A percentile compares a stretch with the other conserved stretches of the same genome.
These are phyloP conservation scores for Trinectes maculatus DNA, from an alignment of 2,113 vertebrate species.

Conservation along the genomic window DNA sequence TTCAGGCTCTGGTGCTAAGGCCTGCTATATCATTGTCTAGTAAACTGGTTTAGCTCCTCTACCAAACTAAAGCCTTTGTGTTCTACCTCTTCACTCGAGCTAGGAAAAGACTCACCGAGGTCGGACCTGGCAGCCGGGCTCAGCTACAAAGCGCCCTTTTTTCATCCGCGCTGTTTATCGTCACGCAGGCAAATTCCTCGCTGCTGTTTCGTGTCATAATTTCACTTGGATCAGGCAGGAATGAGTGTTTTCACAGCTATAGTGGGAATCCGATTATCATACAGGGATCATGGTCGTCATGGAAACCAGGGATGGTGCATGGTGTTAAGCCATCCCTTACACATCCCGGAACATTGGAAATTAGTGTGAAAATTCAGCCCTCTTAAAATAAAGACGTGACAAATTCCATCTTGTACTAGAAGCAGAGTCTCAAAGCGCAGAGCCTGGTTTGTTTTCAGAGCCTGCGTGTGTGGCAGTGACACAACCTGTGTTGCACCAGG, in stretches of 20 bases:
- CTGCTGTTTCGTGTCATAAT: constrained; percentile 49
- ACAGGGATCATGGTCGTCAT: constrained; percentile 81
- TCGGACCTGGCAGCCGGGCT: constrained; percentile 36
- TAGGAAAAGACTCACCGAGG: constrained; percentile 40
- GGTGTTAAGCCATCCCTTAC: constrained; percentile 73
- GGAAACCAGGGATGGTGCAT: constrained; percentile 78
- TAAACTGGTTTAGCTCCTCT: constrained; percentile 10
- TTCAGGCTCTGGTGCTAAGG: constrained; percentile 24
- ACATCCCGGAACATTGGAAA: constrained; percentile 75
- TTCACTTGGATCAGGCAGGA: constrained; percentile 57
- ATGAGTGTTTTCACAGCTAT: constrained; percentile 75
- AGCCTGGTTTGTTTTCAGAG: not conserved
- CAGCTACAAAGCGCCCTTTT: constrained; percentile 31
- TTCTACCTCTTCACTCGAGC: not conserved
- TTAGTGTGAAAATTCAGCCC: constrained; percentile 74
- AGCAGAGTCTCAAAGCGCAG: not conserved
- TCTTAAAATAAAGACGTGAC: constrained; percentile 69
- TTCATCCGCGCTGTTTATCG: constrained; percentile 10
- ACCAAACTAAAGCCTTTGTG: not conserved
- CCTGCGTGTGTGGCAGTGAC: not conserved
- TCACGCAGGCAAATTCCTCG: constrained; percentile 41
- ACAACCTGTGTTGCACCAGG: not conserved
- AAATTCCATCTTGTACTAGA: constrained; percentile 20
- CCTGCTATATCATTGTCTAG: constrained; percentile 5
- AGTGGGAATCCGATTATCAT: constrained; percentile 79